A percentile compares a stretch with the other conserved stretches of the same genome.
phyloP scores from a whole-genome alignment of 1,140 invertebrate species.

The Caenorhabditis briggsae region DNA sequence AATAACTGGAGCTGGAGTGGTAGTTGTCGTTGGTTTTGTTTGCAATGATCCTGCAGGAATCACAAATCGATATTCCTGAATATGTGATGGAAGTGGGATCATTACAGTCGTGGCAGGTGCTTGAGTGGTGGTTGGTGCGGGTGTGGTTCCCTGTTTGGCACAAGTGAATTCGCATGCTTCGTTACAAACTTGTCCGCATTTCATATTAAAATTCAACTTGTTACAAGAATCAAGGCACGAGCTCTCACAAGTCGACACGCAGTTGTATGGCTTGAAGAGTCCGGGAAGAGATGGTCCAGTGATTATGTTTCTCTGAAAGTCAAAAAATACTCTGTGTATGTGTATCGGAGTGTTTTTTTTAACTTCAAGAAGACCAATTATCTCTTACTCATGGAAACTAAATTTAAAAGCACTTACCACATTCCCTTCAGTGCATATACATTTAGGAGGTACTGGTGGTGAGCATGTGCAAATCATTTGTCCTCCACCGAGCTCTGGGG shows the following conservation, averaged over 20 bases:
- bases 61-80: constrained; percentile 48
- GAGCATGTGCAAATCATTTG: constrained; percentile 58
- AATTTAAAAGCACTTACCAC: background rate
- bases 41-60: constrained; percentile 36
- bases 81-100: constrained; percentile 20
- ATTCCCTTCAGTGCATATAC: constrained; percentile 39
- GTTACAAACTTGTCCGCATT: constrained; percentile 18
- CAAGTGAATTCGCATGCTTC: constrained; percentile 57
- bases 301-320: constrained; percentile 30
- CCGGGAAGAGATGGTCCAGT: constrained; percentile 32
- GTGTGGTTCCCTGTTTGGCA: constrained; percentile 41
- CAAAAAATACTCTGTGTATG: background rate
- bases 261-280: constrained; percentile 44
- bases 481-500: constrained; percentile 5
- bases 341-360: background rate
- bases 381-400: no score
- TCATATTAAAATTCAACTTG: constrained; percentile 14
- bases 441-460: constrained; percentile 57
- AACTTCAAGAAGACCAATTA: no score
- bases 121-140: background rate
- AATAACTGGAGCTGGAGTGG: constrained; percentile 22
- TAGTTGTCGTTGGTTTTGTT: constrained; percentile 4
- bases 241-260: constrained; percentile 11
- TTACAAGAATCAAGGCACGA: constrained; percentile 24
- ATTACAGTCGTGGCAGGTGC: constrained; percentile 22